phyloP scores from a whole-genome alignment of 2,797 vertebrate species.

The Diglossa cyanea region DNA sequence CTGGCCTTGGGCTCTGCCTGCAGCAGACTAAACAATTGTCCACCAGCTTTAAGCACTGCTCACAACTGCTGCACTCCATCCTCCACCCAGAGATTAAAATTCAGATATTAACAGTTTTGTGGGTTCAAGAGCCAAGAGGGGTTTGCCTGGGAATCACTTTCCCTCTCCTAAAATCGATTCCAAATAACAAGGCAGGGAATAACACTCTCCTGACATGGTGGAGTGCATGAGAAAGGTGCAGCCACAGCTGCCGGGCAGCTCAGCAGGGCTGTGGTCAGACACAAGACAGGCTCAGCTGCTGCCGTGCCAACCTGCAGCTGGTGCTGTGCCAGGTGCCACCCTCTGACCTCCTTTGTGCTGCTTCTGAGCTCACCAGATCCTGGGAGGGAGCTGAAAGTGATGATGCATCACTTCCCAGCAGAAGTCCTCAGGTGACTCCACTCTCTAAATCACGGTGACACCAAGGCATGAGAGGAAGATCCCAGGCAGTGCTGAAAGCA shows the following conservation, averaged over 20 bases:
- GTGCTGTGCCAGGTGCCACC: neutral
- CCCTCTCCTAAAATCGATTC: neutral
- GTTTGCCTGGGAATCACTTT: neutral
- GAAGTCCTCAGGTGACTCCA: neutral
- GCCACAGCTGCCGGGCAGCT: accelerated
- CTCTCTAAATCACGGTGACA: accelerated
- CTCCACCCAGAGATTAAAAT: neutral
- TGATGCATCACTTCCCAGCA: neutral
- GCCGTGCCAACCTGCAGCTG: neutral
- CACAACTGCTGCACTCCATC: accelerated
- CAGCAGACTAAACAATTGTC: neutral
- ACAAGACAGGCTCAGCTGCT: accelerated
- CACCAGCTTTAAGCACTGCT: neutral
- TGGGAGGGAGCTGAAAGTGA: neutral
- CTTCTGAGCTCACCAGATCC: neutral
- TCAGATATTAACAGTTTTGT: neutral
- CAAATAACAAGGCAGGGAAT: neutral
- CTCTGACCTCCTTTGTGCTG: neutral
- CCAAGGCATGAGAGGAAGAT: accelerated
- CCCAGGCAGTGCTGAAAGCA: accelerated
- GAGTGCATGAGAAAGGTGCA: neutral
- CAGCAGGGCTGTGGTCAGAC: accelerated
- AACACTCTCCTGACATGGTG: accelerated
- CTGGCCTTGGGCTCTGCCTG: neutral
- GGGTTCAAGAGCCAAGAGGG: neutral